Conservation (phyloP, 2,888 invertebrate genomes). For the Drosophila borealis region DNA sequence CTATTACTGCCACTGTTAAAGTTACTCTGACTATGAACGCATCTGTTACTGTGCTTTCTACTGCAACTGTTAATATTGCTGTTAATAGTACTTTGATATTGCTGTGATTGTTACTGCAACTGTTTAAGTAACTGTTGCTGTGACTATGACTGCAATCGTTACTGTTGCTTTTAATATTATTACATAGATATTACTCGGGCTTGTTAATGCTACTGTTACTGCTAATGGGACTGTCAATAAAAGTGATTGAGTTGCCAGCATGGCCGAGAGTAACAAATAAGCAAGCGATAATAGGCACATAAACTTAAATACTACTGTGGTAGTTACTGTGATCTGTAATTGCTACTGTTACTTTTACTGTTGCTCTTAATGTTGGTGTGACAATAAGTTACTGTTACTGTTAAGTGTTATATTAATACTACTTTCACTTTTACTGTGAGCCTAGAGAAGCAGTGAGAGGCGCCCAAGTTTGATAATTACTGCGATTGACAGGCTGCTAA, state of each 20-base stretch:
- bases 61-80: no score
- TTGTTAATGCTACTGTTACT: background rate
- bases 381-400: slow-evolving; percentile 1
- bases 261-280: no score
- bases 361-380: slow-evolving; percentile 9
- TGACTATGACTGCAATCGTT: background rate
- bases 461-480: background rate
- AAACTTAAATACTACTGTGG: background rate
- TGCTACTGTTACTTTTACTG: background rate
- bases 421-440: background rate
- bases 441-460: background rate
- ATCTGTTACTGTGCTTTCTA: no score
- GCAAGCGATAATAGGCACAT: background rate
- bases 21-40: no score
- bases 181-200: no score
- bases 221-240: no score
- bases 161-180: slow-evolving; percentile 3
- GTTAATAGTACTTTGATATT: no score
- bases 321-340: background rate
- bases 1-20: no score
- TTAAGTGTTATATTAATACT: background rate
- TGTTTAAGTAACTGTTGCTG: no score
- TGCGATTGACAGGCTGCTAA: background rate
- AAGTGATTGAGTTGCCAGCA: no score
- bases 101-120: no score